Evolutionary conservation across 2,888 invertebrate genomes (phyloP).

Genomic region (Kryphioiulus occultus): DNA sequence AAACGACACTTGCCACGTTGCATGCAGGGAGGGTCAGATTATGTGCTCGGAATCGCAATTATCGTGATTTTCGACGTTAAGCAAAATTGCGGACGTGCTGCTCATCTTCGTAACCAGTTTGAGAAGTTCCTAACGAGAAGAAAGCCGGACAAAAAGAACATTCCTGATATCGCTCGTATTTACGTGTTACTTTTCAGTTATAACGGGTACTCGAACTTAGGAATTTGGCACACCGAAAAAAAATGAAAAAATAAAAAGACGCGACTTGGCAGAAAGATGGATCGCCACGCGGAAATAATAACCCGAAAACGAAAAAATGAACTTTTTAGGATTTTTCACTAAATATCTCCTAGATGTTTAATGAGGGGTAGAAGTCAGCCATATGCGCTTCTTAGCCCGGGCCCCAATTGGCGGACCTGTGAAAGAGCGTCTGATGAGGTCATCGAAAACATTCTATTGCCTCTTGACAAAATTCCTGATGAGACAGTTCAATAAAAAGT

Average conservation of each 20-base stretch:
- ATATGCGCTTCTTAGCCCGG: background rate
- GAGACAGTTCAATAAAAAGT: no score
- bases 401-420: background rate
- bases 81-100: background rate
- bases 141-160: background rate
- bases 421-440: background rate
- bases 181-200: background rate
- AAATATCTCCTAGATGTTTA: background rate
- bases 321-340: background rate
- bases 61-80: background rate
- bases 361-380: background rate
- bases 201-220: slow-evolving; percentile 16
- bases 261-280: background rate
- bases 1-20: no score
- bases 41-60: background rate
- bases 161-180: background rate
- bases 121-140: background rate
- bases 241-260: no score
- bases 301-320: background rate
- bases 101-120: background rate
- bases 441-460: no score
- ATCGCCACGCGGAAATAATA: slow-evolving; percentile 12
- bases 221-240: slow-evolving; percentile 9
- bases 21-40: background rate
- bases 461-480: no score